Evolutionary conservation across 2,888 invertebrate species (phyloP), one percentile per base, ranked within the genome.

Genomic region (Lissonota sp.): DNA sequence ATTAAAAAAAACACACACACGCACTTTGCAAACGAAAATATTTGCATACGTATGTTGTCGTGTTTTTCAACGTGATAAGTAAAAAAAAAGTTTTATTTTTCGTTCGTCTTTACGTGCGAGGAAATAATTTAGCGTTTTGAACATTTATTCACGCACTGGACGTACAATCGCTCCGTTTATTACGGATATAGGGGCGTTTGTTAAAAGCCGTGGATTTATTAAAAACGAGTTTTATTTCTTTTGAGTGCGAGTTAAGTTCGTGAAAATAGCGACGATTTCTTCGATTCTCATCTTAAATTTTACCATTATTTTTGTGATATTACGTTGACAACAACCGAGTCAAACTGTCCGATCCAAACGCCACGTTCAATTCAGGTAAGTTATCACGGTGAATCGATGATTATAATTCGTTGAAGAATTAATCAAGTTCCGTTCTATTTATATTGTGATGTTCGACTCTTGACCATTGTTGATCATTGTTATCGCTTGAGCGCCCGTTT

Each of bases 291-390:
- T 58, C 51, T 4, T 14, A 5, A 57, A 16, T 16, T 8, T 3
- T 7, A 53, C 7, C 42, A 39, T 57, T 49, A 14, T 10, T 72
- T 64, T 69, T 12, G 12, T 44, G 63, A 67, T 39, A 46, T 46
- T 37, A 55, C 44, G 26, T 79, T 69, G 51, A 69, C 73, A 12
- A 69, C 70, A 78, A 81, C 73, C 51, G 64, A 77, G 71, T 72
- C 83, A 84, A 84, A 82, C 83, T 84, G 83, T 63, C 81, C 72
- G 69, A 76, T 16, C 70, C 77, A 12, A 80, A 74, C 58, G 76
- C 57, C 64, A 79, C 76, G 64, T 77, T 86, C 80, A 82, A 70
- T 84, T 84, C 86, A 88, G 87, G 89, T 89, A 88, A 58, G 82
- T 76, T 37, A 8, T 26, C 12, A 51, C 26, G 7, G 7, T 37